Base-by-base conservation (phyloP, 2,888 invertebrate species). In the Zygogramma bicolorata region DNA sequence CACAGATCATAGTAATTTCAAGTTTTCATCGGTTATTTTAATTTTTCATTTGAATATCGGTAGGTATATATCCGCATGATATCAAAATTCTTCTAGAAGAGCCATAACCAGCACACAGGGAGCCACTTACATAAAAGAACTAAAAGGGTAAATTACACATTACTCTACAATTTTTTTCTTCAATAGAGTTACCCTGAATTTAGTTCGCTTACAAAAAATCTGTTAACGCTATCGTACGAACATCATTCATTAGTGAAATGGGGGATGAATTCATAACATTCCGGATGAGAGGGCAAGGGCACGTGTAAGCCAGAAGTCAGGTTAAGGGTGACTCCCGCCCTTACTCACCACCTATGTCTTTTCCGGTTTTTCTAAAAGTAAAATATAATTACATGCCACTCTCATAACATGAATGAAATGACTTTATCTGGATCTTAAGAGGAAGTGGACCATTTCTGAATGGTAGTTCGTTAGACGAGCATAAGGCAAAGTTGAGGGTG, bases 291-390 rank as follows among this genome's bases (percentile, higher is more conserved):
- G 65, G 70, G 27, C 75, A 65, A 29, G 75, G 73, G 77, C 78
- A 80, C 78, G 77, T 80, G 80, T 75, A 66, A 59, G 75, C 76
- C 76, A 77, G 70, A 75, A 77, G 76, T 71, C 69, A 73, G 67
- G 69, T 71, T 59, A 71, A 71, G 62, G 74, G 75, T 70, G 70
- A 67, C 57, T 62, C 15, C 61, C 53, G 27, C 53, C 22, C 27
- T n/a, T 53, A 53, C 27, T 53, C 53, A 53, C 7, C 34, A 53
- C 65, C 69, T 34, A 18, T 58, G 58, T 70, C 62, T 62, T 59
- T 73, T 75, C 75, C 75, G 68, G 72, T 69, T 67, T 59, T 53
- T 65, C 40, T 22, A 20, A 68, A 58, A 65, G 42, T 62, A 58
- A 63, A 59, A 71, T 60, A 68, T 40, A 68, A 58, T 46, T 25